Base-by-base conservation (phyloP, 2,113 vertebrate species). In the Heteronetta atricapilla region DNA sequence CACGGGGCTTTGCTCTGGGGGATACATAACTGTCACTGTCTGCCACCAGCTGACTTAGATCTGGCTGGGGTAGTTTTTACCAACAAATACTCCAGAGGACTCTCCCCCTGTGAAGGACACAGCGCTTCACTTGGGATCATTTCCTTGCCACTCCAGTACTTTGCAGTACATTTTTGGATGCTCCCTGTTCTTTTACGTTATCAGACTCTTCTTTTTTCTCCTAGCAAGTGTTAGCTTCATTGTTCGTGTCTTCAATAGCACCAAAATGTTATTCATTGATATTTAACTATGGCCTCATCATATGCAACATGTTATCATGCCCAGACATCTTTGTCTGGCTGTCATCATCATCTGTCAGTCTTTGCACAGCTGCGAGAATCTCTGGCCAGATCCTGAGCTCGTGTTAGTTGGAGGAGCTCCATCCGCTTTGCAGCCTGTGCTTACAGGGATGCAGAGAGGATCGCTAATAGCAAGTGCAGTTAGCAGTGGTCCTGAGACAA, bases 311-410 rank as follows among this genome's bases (percentile, higher is more conserved):
- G 81, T 95, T 97, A 90, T 96, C 92, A 82, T 85, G 86, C 50
- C 93, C 95, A 95, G 95, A 90, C 94, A 92, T 96, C 92, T 96
- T 94, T 96, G 93, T 74, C 93, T 94, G 92, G 60, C 89, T 83
- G 60, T 84, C 82, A 79, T 73, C 66, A 38, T 84, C 72, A 72
- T 48, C 77, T 77, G 66, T 76, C 88, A 94, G 81, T 72, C 91
- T 88, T 58, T 80, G 91, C 81, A 89, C 93, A 95, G 96, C 93
- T 95, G 90, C 87, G 88, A 89, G 64, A 18, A 13, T 80, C 70
- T 42, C 90, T 91, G 90, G 80, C 85, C 93, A 92, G 75, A 89
- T 84, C 75, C 70, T 0, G 11, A 64, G 46, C 70, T 56, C 6
- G 4, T 52, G 40, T 23, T 70, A 60, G 52, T 16, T 80, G 62